These are phyloP conservation scores for Dendrocincla fuliginosa DNA, from an alignment of 2,797 vertebrate species.

Conservation along the genomic window DNA sequence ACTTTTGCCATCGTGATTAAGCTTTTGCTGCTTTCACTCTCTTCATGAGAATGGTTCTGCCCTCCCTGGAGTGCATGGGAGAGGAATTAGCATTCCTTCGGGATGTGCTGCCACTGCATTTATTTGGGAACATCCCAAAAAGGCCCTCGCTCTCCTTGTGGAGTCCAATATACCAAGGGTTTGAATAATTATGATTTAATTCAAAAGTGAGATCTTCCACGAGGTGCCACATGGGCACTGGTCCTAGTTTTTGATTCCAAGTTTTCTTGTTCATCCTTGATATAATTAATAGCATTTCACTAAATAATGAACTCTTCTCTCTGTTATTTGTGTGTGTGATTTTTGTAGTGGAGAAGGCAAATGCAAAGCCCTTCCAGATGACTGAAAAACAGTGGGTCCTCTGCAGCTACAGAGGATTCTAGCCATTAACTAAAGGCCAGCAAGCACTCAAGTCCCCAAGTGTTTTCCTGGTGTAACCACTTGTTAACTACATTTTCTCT, in stretches of 20 bases:
- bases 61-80: not conserved
- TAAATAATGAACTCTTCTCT: constrained; percentile 97
- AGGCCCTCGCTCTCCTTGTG: not conserved
- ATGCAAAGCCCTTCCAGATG: constrained; percentile 99
- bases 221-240: constrained; percentile 82
- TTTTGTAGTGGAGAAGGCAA: constrained; percentile 99
- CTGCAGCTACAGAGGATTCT: constrained; percentile 97
- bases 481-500: constrained; percentile 86
- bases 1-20: not conserved
- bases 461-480: constrained; percentile 93
- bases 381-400: constrained; percentile 95
- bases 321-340: constrained; percentile 99
- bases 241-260: constrained; percentile 78
- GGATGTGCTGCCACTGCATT: not conserved
- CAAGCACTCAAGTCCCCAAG: constrained; percentile 91
- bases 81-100: not conserved
- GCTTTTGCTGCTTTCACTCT: not conserved
- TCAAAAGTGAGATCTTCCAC: constrained; percentile 67
- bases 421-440: constrained; percentile 95
- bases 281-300: constrained; percentile 82
- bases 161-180: constrained; percentile 81
- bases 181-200: constrained; percentile 62
- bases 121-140: not conserved
- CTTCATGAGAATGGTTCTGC: constrained; percentile 48
- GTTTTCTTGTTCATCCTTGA: constrained; percentile 82